Base-by-base conservation (phyloP, 2,888 invertebrate genomes). In the Hemithea aestivaria region DNA sequence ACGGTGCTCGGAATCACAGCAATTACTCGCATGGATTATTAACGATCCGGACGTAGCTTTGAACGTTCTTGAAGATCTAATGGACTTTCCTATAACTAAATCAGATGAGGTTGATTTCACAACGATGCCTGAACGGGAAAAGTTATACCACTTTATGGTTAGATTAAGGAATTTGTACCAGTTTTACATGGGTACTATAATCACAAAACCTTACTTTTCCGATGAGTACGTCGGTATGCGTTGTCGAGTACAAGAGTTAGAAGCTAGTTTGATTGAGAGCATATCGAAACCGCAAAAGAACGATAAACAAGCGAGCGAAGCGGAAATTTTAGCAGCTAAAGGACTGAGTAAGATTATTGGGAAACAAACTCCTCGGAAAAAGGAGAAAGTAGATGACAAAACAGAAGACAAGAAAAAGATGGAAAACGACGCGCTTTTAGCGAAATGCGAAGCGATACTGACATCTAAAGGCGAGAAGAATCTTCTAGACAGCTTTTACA, bases 321-420 rank as follows among this genome's bases (percentile, higher is more conserved):
- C 85, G 0, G 87, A 87, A 56, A 79, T 87, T 0, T 22, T 87
- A 31, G 87, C 80, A 0, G 87, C 82, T 0, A 87, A 77, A 48
- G 84, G 84, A 0, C 53, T 88, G 0, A 83, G 85, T 35, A 87
- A 85, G 42, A 80, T 88, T 1, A 87, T 88, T 23, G 76, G 73
- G 0, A 79, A 81, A 48, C 71, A 79, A 25, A 51, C 63, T 0
- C 54, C 58, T n/a, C n/a, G n/a, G n/a, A n/a, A n/a, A n/a, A n/a
- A 57, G 0, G 73, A 58, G 8, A 44, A 36, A 7, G 29, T 23
- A 10, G 39, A 42, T 8, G 50, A 65, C n/a, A 53, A 51, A 20
- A 44, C 34, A 4, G 49, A 64, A 1, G 62, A 62, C 0, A 64
- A 67, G 0, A 68, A 61, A 8, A 67, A 59, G 34, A 49, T 51